A percentile compares a stretch with the other conserved stretches of the same genome.
Conservation (phyloP, 2,888 invertebrate genomes). For the Microdon myrmicae region DNA sequence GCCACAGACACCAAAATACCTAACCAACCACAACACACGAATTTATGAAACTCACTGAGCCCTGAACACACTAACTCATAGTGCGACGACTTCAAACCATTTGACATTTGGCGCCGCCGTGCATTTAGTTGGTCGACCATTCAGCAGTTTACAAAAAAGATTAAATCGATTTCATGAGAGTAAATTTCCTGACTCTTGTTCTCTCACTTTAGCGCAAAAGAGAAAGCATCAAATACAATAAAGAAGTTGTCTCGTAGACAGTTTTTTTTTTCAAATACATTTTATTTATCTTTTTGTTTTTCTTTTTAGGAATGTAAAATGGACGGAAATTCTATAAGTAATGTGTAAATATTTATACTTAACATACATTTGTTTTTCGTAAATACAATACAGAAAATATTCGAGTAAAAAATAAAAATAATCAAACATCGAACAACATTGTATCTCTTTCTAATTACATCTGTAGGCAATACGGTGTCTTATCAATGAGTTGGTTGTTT, state of each 20-base stretch:
- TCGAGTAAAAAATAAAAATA: constrained; percentile 28
- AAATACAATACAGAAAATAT: constrained; percentile 32
- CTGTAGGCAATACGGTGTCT: constrained; percentile 5
- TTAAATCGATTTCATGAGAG: too few species aligned
- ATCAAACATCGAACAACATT: too few species aligned
- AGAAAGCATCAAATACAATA: not conserved
- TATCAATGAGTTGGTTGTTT: constrained; percentile 25
- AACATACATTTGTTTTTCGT: constrained; percentile 24
- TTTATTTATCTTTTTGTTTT: constrained; percentile 38
- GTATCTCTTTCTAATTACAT: too few species aligned
- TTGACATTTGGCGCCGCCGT: too few species aligned
- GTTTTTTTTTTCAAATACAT: constrained; percentile 16
- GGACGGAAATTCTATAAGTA: constrained; percentile 29
- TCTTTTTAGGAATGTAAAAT: constrained; percentile 31
- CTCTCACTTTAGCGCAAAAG: constrained; percentile 27
- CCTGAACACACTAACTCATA: too few species aligned
- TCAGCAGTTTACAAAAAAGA: too few species aligned
- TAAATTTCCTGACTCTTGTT: too few species aligned
- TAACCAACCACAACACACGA: constrained; percentile 33
- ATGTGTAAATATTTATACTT: constrained; percentile 20
- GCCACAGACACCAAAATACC: too few species aligned
- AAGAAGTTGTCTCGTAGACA: too few species aligned
- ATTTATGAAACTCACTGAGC: too few species aligned
- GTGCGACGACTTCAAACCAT: too few species aligned
- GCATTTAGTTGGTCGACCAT: too few species aligned